Evolutionary conservation across 2,113 vertebrate genomes (phyloP).

Genomic region (Oreochromis tanganicae): DNA sequence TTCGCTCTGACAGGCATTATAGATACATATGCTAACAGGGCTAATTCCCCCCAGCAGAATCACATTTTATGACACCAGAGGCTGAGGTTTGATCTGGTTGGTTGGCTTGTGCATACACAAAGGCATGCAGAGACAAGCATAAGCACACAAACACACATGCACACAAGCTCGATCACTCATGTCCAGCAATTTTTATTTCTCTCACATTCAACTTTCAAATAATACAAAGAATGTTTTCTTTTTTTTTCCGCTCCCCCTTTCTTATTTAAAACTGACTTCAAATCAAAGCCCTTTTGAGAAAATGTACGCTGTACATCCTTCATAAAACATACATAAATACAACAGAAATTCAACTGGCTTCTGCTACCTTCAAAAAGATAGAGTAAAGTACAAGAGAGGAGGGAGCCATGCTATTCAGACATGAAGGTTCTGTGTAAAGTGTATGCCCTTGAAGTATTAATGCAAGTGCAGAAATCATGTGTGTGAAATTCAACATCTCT

Average conservation of each 20-base stretch:
- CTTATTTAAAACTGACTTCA: background rate
- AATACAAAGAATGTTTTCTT: background rate
- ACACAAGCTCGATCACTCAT: background rate
- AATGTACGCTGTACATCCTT: background rate
- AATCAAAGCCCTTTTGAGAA: slow-evolving; percentile 1
- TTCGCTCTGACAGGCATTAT: slow-evolving; percentile 53
- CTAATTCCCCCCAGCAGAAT: slow-evolving; percentile 58
- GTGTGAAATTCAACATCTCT: background rate
- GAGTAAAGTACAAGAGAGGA: background rate
- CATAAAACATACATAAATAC: background rate
- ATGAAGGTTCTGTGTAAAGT: background rate
- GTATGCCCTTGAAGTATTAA: slow-evolving; percentile 20
- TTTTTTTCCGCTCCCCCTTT: background rate
- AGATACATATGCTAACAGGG: slow-evolving; percentile 58
- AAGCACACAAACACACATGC: background rate
- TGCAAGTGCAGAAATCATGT: background rate
- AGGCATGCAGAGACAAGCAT: background rate
- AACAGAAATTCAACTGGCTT: slow-evolving; percentile 1
- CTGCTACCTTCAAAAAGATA: background rate
- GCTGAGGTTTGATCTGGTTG: slow-evolving; percentile 36
- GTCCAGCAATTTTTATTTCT: background rate
- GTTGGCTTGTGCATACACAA: slow-evolving; percentile 1
- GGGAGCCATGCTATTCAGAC: background rate
- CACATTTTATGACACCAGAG: slow-evolving; percentile 45
- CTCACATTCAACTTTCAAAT: background rate